These are phyloP conservation scores for Spizaetus ornatus DNA, from an alignment of 2,113 vertebrate genomes.

Conservation along the genomic window DNA sequence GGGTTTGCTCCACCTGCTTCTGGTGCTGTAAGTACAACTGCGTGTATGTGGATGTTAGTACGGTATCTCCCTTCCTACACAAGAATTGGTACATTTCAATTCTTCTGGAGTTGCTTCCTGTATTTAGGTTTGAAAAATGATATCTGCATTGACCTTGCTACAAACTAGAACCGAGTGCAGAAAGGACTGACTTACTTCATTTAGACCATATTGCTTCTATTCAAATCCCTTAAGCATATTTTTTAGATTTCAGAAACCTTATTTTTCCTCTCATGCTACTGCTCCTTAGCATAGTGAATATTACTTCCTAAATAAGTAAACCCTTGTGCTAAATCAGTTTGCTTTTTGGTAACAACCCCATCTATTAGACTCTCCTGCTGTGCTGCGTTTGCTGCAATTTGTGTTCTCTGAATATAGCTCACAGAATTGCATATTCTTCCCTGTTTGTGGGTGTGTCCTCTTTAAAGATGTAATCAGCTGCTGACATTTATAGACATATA, in stretches of 20 bases:
- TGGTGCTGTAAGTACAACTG: neutral
- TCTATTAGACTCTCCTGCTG: neutral
- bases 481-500: accelerated
- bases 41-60: accelerated
- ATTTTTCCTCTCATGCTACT: neutral
- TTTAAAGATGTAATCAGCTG: neutral
- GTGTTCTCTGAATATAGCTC: neutral
- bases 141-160: neutral
- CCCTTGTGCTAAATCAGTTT: neutral
- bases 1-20: neutral
- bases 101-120: neutral
- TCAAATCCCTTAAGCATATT: accelerated
- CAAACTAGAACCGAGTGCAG: neutral
- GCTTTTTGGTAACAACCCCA: neutral
- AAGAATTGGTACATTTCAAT: accelerated
- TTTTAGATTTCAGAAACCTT: neutral
- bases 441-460: neutral
- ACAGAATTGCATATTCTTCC: accelerated
- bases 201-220: neutral
- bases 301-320: neutral
- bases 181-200: neutral
- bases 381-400: neutral
- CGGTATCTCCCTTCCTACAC: neutral
- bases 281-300: neutral
- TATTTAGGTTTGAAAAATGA: neutral